Base-by-base conservation (phyloP, 2,113 vertebrate species). In the Chaenocephalus aceratus region DNA sequence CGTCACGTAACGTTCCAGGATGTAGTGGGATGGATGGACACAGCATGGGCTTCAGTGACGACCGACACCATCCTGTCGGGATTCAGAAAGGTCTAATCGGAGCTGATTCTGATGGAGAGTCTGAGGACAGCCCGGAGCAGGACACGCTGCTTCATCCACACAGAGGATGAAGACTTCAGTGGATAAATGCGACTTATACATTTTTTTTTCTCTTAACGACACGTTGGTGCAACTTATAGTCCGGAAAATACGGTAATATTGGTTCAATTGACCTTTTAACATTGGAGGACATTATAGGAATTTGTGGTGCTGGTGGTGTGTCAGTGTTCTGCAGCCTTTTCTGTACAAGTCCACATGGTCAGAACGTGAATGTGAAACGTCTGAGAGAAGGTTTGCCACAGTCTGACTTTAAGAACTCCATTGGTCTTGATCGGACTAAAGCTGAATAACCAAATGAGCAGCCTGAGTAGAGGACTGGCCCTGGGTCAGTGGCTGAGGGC, bases 391-490 rank as follows among this genome's bases (percentile, higher is more conserved):
- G 41, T n/a, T 36, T 34, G 59, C 48, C 23, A n/a, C 51, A 49
- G 3, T 45, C 54, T 49, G 44, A 65, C 41, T 56, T 14, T 10
- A 23, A 51, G 2, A 68, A 41, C 46, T 61, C 10, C 16, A 49
- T 44, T 71, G 62, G 56, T 79, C 41, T 63, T 64, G 63, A 52
- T 84, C 48, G 10, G 74, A 56, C 67, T 64, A 23, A 30, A 73
- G 86, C 68, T 87, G 82, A 57, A 88, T 90, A 93, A 85, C 48
- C 92, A 93, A 91, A 91, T 91, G 65, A 84, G 79, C 68, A 72
- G 72, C 16, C 18, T 16, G 63, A 51, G 62, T 52, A 77, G 68
- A 77, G 61, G 63, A 15, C 62, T 68, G 58, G 30, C 10, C 46
- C 59, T 21, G 72, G 74, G 66, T 86, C 67, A 83, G 57, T 65